A percentile compares a stretch with the other conserved stretches of the same genome.
These are phyloP conservation scores for Schizaphis graminum DNA, from an alignment of 2,888 invertebrate genomes.

Conservation along the genomic window DNA sequence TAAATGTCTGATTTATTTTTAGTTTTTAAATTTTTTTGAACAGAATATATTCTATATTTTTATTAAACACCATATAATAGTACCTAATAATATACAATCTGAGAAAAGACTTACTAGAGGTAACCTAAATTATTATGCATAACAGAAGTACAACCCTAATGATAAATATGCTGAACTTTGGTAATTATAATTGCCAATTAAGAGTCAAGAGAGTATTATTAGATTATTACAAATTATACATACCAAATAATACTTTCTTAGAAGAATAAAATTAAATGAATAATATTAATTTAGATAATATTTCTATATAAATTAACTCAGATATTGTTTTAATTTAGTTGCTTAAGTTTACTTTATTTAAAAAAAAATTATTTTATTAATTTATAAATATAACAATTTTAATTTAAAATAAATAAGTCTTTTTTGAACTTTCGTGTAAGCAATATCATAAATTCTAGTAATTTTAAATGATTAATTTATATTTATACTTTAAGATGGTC, in stretches of 20 bases:
- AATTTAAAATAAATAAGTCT: not conserved
- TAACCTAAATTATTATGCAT: slow-evolving; percentile 42
- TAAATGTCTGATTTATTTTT: not conserved
- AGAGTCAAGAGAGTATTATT: slow-evolving; percentile 47
- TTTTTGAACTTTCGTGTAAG: not conserved
- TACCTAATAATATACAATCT: not conserved
- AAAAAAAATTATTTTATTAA: not conserved
- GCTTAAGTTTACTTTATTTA: not conserved
- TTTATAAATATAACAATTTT: not conserved
- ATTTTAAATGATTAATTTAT: not conserved
- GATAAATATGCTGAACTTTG: slow-evolving; percentile 54
- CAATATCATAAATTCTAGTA: not conserved
- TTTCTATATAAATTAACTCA: not conserved
- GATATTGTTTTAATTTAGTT: not conserved
- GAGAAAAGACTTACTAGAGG: not conserved
- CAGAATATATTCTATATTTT: not conserved
- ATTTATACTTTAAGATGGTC: not conserved
- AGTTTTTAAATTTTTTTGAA: not conserved
- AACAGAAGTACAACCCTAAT: slow-evolving; percentile 9
- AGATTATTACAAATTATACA: slow-evolving; percentile 51
- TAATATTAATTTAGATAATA: slow-evolving; percentile 29
- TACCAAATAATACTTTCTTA: slow-evolving; percentile 37
- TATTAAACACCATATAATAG: not conserved
- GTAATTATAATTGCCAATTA: slow-evolving; percentile 55
- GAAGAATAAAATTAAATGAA: slow-evolving; percentile 29